A percentile compares a stretch with the other conserved stretches of the same genome.
phyloP scores from a whole-genome alignment of 2,888 invertebrate species.

The Dicycla oo region DNA sequence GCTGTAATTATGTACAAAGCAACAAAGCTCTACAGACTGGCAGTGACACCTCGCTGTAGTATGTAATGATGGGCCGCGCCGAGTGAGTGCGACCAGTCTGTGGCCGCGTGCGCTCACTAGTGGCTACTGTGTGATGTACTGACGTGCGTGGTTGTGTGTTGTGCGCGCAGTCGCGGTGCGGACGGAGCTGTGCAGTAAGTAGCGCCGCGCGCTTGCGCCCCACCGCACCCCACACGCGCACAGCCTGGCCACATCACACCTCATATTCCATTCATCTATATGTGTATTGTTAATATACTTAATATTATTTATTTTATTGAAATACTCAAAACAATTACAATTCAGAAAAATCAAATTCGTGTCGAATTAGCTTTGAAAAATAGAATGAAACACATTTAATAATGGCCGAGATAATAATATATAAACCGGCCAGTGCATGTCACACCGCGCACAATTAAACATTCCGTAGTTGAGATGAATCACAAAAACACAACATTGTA shows the following conservation, averaged over 20 bases:
- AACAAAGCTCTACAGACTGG: background rate
- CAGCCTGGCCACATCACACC: constrained; percentile 1
- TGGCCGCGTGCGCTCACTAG: too few relatives aligned
- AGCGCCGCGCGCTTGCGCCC: constrained; percentile 62
- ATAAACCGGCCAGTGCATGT: too few relatives aligned
- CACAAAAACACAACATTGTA: too few relatives aligned
- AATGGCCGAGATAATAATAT: background rate
- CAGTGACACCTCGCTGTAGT: background rate
- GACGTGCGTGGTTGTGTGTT: constrained; percentile 73
- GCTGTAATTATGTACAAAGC: too few relatives aligned
- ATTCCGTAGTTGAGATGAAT: too few relatives aligned
- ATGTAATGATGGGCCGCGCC: background rate
- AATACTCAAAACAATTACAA: background rate
- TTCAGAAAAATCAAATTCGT: background rate
- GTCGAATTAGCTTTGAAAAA: background rate
- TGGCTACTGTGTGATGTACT: constrained; percentile 43
- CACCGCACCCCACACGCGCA: background rate
- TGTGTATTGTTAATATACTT: too few relatives aligned
- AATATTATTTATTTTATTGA: too few relatives aligned
- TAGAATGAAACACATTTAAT: background rate
- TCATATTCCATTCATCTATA: background rate
- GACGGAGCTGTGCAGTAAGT: constrained; percentile 89
- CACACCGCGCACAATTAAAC: too few relatives aligned
- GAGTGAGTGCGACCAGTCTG: background rate
- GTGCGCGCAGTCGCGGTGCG: constrained; percentile 87